phyloP scores from a whole-genome alignment of 2,888 invertebrate genomes.

The Vannuccia rotundouncinata region DNA sequence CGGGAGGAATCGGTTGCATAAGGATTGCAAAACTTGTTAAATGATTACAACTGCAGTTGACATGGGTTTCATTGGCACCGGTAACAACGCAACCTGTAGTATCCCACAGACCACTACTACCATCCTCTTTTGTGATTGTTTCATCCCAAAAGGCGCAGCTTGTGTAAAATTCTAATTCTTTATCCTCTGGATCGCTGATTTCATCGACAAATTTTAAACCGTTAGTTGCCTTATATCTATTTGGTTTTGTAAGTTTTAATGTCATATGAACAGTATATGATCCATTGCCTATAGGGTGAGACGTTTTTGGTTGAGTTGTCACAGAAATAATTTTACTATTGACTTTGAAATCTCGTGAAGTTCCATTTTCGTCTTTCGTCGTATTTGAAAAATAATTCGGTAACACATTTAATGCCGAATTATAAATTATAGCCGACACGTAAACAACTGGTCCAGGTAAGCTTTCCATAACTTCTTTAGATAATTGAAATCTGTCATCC shows the following conservation, averaged over 20 bases:
- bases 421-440: background rate
- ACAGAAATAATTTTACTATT: background rate
- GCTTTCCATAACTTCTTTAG: background rate
- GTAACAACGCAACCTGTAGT: slow-evolving; percentile 34
- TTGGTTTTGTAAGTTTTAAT: slow-evolving; percentile 23
- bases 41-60: slow-evolving; percentile 40
- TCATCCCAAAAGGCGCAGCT: slow-evolving; percentile 34
- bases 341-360: background rate
- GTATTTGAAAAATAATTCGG: background rate
- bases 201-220: slow-evolving; percentile 20
- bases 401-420: background rate
- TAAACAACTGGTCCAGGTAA: background rate
- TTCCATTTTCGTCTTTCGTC: slow-evolving; percentile 2
- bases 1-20: slow-evolving; percentile 38
- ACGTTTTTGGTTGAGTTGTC: background rate
- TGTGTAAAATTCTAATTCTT: slow-evolving; percentile 11
- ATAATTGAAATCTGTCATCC: background rate
- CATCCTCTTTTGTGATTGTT: background rate
- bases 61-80: slow-evolving; percentile 37
- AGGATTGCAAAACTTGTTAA: slow-evolving; percentile 41
- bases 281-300: background rate
- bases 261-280: background rate
- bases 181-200: background rate
- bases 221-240: background rate
- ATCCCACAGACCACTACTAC: slow-evolving; percentile 1